Evolutionary conservation across 2,113 vertebrate species (phyloP).

Genomic region (Nannobrachium achirus): DNA sequence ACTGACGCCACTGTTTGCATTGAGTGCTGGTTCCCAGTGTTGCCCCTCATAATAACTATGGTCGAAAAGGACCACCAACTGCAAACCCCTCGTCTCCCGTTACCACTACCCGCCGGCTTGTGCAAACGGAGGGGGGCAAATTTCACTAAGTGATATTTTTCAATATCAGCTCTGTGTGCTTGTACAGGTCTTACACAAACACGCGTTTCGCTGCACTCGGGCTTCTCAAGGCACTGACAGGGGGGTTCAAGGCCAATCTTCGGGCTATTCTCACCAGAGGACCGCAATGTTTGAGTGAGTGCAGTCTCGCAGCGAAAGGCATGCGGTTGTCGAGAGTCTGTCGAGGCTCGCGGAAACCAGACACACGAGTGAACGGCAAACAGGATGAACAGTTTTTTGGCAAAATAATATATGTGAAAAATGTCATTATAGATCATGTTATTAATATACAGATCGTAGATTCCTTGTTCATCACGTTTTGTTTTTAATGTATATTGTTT

Average conservation of each 20-base stretch:
- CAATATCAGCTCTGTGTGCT: constrained; percentile 54
- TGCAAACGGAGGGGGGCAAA: constrained; percentile 33
- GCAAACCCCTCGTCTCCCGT: constrained; percentile 40
- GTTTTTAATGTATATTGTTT: no score
- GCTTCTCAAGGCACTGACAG: constrained; percentile 9
- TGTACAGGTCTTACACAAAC: constrained; percentile 53
- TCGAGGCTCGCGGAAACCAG: no score
- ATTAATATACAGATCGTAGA: no score
- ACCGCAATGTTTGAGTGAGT: constrained; percentile 32
- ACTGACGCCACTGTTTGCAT: no score
- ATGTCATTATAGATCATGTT: no score
- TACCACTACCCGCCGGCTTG: constrained; percentile 47
- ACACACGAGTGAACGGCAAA: no score
- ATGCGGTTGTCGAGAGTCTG: no score
- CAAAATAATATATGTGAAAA: no score
- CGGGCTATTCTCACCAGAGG: constrained; percentile 18
- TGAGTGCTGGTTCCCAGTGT: constrained; percentile 41
- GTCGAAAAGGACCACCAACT: constrained; percentile 57
- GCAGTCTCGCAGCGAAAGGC: constrained; percentile 30
- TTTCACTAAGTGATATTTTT: constrained; percentile 45
- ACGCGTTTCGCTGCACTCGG: constrained; percentile 15
- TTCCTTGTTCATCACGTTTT: no score
- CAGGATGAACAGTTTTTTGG: no score
- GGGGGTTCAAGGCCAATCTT: constrained; percentile 13
- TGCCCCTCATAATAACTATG: constrained; percentile 24